Conservation (phyloP, 2,888 invertebrate genomes). For the Tenodera sinensis region DNA sequence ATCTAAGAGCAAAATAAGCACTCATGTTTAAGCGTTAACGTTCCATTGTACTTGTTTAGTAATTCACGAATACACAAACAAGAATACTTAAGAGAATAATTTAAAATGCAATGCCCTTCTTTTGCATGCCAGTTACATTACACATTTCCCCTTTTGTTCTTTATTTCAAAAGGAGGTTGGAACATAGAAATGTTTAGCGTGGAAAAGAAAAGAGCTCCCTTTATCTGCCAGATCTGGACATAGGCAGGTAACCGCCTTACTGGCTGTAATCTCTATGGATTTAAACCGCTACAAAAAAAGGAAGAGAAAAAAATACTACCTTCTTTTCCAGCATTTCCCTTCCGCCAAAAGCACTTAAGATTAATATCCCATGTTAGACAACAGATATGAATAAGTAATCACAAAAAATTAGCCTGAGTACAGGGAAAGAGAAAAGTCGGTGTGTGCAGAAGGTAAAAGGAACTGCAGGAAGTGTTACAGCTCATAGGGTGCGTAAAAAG, state of each 20-base stretch:
- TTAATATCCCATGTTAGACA: not conserved
- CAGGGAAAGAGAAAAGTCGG: not conserved
- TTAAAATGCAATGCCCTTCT: not conserved
- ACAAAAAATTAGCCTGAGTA: not conserved
- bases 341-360: not conserved
- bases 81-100: not conserved
- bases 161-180: not conserved
- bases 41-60: not conserved
- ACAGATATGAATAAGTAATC: not conserved
- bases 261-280: not conserved
- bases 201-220: not conserved
- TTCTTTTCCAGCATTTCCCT: not conserved
- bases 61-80: not conserved
- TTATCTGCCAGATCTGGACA: not conserved
- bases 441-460: not conserved
- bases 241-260: not conserved
- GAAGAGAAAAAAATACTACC: not conserved
- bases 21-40: too few species aligned
- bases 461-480: not conserved
- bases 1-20: too few species aligned
- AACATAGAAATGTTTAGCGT: not conserved
- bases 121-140: not conserved
- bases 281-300: not conserved
- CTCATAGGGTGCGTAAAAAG: not conserved
- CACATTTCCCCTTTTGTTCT: not conserved